These are phyloP conservation scores for Lumbricus terrestris DNA, from an alignment of 2,888 invertebrate species.

Conservation along the genomic window DNA sequence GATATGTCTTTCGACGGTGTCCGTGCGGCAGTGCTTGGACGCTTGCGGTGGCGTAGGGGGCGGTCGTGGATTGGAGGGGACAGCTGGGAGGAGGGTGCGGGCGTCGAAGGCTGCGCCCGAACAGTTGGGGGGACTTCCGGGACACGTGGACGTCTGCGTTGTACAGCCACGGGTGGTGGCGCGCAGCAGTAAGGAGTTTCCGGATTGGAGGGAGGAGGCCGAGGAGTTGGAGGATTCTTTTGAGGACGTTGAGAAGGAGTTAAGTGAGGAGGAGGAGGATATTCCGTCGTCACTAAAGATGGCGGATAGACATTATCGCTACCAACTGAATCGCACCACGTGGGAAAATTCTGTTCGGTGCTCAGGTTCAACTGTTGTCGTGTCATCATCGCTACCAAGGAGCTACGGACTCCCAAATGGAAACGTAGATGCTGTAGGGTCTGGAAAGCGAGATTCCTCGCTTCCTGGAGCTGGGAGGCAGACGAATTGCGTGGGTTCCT, in stretches of 20 bases:
- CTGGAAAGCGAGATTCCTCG: neutral
- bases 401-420: neutral
- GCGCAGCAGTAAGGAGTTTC: neutral
- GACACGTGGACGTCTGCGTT: neutral
- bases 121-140: neutral
- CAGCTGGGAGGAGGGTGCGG: neutral
- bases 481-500: neutral
- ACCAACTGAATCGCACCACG: neutral
- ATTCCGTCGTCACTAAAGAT: no score
- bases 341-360: neutral
- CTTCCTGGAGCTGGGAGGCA: neutral
- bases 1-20: neutral
- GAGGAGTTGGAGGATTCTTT: neutral
- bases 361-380: neutral
- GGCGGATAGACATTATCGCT: no score
- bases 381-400: neutral
- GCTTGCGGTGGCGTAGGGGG: neutral
- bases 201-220: neutral
- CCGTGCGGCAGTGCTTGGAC: conserved; percentile 8
- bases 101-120: neutral
- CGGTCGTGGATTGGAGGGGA: no score
- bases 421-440: neutral
- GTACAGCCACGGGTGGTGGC: neutral
- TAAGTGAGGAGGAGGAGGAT: neutral
- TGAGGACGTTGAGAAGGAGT: neutral